A percentile compares a stretch with the other conserved stretches of the same genome.
phyloP scores from a whole-genome alignment of 2,113 vertebrate species.

The Jacana jacana region DNA sequence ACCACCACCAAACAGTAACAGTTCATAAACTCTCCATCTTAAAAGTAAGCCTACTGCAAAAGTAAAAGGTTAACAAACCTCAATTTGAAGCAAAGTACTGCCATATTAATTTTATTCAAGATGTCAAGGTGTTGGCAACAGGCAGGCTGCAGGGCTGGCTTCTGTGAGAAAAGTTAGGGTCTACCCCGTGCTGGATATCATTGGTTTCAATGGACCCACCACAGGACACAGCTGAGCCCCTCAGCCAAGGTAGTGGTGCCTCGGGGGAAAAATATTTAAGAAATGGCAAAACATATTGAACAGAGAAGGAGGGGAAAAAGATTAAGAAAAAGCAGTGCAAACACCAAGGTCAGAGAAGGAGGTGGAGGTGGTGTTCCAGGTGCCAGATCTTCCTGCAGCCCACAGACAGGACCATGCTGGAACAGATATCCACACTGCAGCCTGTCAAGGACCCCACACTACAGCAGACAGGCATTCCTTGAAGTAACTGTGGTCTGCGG shows the following conservation, averaged over 20 bases:
- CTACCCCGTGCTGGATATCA: neutral
- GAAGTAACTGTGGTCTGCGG: neutral
- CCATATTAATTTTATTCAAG: neutral
- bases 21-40: neutral
- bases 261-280: neutral
- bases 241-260: neutral
- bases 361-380: neutral
- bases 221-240: neutral
- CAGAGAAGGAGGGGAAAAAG: neutral
- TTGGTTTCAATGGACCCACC: fast-evolving
- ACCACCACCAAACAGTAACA: neutral
- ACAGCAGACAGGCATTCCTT: neutral
- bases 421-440: neutral
- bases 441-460: neutral
- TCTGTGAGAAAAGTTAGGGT: neutral
- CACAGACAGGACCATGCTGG: neutral
- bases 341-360: neutral
- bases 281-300: neutral
- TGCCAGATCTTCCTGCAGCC: neutral
- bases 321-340: neutral
- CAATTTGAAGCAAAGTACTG: neutral
- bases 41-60: neutral
- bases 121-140: neutral
- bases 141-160: neutral
- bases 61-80: neutral